phyloP scores from a whole-genome alignment of 2,113 vertebrate species.

The Xenus cinereus region DNA sequence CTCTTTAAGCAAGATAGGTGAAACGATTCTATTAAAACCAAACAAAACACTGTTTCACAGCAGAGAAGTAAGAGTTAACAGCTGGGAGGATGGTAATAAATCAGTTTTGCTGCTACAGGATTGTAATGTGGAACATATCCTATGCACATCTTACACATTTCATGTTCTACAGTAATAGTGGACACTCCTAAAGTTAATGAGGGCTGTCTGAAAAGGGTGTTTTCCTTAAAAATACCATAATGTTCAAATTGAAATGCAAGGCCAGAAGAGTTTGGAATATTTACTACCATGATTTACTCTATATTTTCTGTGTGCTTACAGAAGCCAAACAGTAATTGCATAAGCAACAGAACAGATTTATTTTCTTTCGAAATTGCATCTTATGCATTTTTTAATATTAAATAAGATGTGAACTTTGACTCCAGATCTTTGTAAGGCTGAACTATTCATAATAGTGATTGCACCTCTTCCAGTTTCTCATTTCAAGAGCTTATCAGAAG shows the following conservation, averaged over 20 bases:
- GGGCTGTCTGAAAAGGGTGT: not conserved
- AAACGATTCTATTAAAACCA: not conserved
- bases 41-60: not conserved
- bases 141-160: not conserved
- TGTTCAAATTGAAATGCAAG: not conserved
- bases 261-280: not conserved
- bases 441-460: not conserved
- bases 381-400: not conserved
- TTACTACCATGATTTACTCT: not conserved
- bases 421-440: not conserved
- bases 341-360: not conserved
- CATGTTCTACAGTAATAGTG: not conserved
- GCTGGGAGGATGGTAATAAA: not conserved
- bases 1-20: not conserved
- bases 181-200: not conserved
- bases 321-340: not conserved
- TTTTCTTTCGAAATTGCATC: constrained; percentile 19
- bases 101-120: not conserved
- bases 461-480: not conserved
- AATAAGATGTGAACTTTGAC: not conserved
- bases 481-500: not conserved
- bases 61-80: not conserved
- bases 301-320: not conserved
- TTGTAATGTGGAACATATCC: not conserved
- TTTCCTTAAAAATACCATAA: not conserved